Evolutionary conservation across 2,797 vertebrate genomes (phyloP), one percentile per base, ranked within the genome.

Genomic region (Pseudotriccus pelzelni): DNA sequence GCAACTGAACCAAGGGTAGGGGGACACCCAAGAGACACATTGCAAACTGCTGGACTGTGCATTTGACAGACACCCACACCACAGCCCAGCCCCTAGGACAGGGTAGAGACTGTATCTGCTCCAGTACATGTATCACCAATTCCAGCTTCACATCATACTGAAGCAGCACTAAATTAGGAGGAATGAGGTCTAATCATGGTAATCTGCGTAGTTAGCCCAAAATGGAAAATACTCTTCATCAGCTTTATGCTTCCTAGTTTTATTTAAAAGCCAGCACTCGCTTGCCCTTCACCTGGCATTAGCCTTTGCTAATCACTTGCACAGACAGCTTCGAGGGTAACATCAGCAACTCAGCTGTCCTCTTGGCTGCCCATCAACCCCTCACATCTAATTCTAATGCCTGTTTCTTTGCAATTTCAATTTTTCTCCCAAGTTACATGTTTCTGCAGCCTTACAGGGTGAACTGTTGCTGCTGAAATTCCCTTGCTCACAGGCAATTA

Each of bases 11-110:
- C 34, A 56, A 70, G 53, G 10, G 41, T 2, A 49, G 17, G 12
- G 8, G 10, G 4, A 47, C 7, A 3, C 47, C 17, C 21, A 5
- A 30, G 70, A 75, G 24, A 23, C 39, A 64, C 46, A 52, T 3
- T 28, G 27, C 43, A 69, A 64, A 44, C 37, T 0, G 1, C n/a
- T 4, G 3, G 23, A 22, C 60, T 2, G 5, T 25, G 7, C 39
- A 6, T 58, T 74, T 74, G 30, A 39, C 43, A 63, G 12, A 28
- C 7, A 70, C 21, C 32, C 1, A 6, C 1, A 1, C 28, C 36
- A 32, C 49, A 83, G 14, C 20, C n/a, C 34, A 70, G 27, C 25
- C 23, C 16, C 44, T 8, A 13, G 73, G 32, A 76, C 17, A 73
- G 30, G 44, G 20, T 13, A 32, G 1, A 81, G 19, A 47, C 12